Percentiles rank a stretch among this genome's conserved stretches.
Evolutionary conservation across 2,888 invertebrate genomes (phyloP).

Genomic region (Meghimatium bilineatum): DNA sequence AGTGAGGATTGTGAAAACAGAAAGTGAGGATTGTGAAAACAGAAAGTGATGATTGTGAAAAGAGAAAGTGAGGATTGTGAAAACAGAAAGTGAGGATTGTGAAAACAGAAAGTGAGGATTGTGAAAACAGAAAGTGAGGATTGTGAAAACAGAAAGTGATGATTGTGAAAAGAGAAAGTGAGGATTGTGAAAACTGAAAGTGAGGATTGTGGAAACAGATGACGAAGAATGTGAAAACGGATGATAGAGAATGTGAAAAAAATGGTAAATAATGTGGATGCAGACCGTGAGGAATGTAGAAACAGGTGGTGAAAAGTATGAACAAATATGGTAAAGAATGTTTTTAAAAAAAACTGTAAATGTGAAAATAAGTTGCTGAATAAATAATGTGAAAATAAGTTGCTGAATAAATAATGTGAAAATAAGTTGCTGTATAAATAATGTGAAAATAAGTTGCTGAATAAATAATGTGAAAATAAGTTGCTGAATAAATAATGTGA

Average conservation of each 20-base stretch:
- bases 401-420: too few species aligned
- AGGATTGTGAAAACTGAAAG: neutral
- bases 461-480: too few species aligned
- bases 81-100: neutral
- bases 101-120: neutral
- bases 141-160: neutral
- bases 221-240: neutral
- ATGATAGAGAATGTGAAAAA: neutral
- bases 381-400: too few species aligned
- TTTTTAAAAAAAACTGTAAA: too few species aligned
- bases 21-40: neutral
- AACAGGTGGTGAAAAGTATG: neutral
- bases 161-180: neutral
- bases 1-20: neutral
- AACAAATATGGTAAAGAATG: neutral
- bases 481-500: too few species aligned
- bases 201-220: neutral
- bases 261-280: neutral
- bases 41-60: neutral
- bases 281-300: neutral
- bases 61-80: neutral
- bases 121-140: neutral
- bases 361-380: too few species aligned
- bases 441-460: too few species aligned
- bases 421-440: too few species aligned